Evolutionary conservation across 2,888 invertebrate genomes (phyloP).

Genomic region (Agrilus cyanescens): DNA sequence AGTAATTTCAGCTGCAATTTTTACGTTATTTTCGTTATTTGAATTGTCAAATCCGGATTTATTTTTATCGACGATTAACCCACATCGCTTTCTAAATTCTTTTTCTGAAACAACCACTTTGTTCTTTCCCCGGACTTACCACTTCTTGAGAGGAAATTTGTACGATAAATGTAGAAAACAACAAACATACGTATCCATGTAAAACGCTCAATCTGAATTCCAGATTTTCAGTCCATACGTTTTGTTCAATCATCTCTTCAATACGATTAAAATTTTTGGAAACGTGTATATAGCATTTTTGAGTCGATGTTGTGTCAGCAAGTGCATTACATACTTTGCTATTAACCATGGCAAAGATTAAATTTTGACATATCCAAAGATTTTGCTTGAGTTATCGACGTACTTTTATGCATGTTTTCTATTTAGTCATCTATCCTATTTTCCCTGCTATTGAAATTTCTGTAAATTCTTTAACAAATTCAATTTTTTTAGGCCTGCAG

Average conservation of each 20-base stretch:
- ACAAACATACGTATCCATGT: slow-evolving; percentile 19
- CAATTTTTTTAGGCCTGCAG: slow-evolving; percentile 22
- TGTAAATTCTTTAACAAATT: slow-evolving; percentile 21
- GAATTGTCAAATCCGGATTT: slow-evolving; percentile 10
- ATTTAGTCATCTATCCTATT: slow-evolving; percentile 11
- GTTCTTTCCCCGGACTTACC: slow-evolving; percentile 15
- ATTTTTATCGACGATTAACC: slow-evolving; percentile 8
- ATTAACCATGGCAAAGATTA: slow-evolving; percentile 17
- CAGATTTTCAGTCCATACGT: slow-evolving; percentile 11
- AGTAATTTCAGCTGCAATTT: slow-evolving; percentile 10
- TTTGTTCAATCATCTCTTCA: slow-evolving; percentile 11
- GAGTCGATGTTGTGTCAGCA: slow-evolving; percentile 9
- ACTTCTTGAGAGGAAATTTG: slow-evolving; percentile 14
- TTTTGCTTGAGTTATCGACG: slow-evolving; percentile 6
- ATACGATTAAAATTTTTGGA: slow-evolving; percentile 17
- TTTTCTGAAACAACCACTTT: slow-evolving; percentile 10
- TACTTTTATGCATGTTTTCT: slow-evolving; percentile 6
- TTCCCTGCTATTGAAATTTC: slow-evolving; percentile 13
- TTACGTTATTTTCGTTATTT: slow-evolving; percentile 10
- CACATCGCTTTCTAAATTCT: slow-evolving; percentile 10
- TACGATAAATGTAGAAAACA: slow-evolving; percentile 18
- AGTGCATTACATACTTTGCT: slow-evolving; percentile 17
- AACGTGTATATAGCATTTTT: slow-evolving; percentile 12
- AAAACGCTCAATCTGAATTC: slow-evolving; percentile 16
- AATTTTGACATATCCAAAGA: slow-evolving; percentile 9